phyloP scores from a whole-genome alignment of 2,888 invertebrate genomes.

The Apotomis capreana region DNA sequence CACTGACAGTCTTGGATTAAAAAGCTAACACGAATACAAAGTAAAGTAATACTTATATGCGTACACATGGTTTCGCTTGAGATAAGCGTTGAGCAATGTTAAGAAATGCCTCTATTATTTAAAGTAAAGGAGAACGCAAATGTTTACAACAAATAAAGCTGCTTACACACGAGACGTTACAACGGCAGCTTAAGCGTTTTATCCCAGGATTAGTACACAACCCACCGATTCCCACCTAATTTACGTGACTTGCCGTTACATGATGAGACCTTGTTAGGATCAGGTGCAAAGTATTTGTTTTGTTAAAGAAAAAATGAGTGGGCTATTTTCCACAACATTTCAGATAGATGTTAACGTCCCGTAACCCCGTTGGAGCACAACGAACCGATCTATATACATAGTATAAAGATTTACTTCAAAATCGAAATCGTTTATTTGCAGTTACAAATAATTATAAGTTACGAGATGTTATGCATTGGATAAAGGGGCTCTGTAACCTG shows the following conservation, averaged over 20 bases:
- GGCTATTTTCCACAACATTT: background rate
- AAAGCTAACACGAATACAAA: constrained; percentile 5
- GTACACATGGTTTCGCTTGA: constrained; percentile 8
- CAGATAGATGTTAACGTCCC: too few relatives aligned
- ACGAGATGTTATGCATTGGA: too few relatives aligned
- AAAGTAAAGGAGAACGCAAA: constrained; percentile 63
- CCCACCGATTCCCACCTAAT: constrained; percentile 77
- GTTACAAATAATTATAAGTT: too few relatives aligned
- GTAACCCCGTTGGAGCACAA: too few relatives aligned
- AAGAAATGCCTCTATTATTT: constrained; percentile 60
- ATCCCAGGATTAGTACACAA: constrained; percentile 77
- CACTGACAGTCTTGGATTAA: constrained; percentile 10
- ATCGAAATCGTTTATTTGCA: too few relatives aligned
- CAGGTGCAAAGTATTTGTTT: constrained; percentile 59
- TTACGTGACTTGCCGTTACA: constrained; percentile 74
- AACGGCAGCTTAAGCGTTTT: constrained; percentile 73
- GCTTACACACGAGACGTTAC: constrained; percentile 72
- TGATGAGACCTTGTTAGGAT: constrained; percentile 70
- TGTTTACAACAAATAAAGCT: constrained; percentile 73
- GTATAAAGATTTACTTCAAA: too few relatives aligned
- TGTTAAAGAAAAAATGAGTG: background rate
- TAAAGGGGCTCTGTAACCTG: too few relatives aligned
- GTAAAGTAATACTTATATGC: constrained; percentile 4
- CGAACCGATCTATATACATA: too few relatives aligned
- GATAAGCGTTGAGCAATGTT: constrained; percentile 45